Conservation (phyloP, 2,113 vertebrate species). For the Ptychochromis oligacanthus region DNA sequence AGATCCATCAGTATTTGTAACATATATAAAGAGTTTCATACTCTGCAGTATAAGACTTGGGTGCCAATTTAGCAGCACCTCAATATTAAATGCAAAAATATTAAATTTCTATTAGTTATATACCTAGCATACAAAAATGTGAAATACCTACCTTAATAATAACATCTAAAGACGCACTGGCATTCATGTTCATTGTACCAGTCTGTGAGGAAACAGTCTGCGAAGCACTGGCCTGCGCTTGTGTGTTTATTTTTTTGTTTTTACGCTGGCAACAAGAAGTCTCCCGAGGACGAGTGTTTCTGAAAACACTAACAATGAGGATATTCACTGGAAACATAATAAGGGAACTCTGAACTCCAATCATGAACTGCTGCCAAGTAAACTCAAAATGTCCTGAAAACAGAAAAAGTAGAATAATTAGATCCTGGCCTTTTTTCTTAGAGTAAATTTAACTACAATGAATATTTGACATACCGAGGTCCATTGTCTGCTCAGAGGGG, state of each 20-base stretch:
- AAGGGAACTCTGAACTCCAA: conserved; percentile 91
- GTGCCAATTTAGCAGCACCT: neutral
- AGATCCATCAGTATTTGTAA: neutral
- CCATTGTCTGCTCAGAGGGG: conserved; percentile 92
- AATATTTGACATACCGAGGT: conserved; percentile 82
- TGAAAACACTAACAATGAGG: conserved; percentile 92
- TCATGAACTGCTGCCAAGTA: conserved; percentile 93
- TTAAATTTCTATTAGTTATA: too few relatives aligned
- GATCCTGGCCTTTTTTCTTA: neutral
- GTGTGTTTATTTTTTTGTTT: conserved; percentile 38
- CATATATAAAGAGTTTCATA: neutral
- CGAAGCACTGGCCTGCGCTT: conserved; percentile 50
- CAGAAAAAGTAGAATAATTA: rapidly evolving
- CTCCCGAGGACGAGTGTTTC: conserved; percentile 75
- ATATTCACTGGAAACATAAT: conserved; percentile 95
- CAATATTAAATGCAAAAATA: neutral
- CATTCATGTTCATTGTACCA: conserved; percentile 22
- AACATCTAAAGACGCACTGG: conserved; percentile 79
- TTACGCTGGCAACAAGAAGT: conserved; percentile 43
- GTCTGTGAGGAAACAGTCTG: conserved; percentile 48
- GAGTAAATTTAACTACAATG: neutral
- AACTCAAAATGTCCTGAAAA: conserved; percentile 87
- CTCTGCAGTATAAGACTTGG: rapidly evolving
- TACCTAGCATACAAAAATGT: neutral
- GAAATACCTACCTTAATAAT: conserved; percentile 80